Evolutionary conservation across 2,888 invertebrate species (phyloP).

Genomic region (Tiliacea aurago): DNA sequence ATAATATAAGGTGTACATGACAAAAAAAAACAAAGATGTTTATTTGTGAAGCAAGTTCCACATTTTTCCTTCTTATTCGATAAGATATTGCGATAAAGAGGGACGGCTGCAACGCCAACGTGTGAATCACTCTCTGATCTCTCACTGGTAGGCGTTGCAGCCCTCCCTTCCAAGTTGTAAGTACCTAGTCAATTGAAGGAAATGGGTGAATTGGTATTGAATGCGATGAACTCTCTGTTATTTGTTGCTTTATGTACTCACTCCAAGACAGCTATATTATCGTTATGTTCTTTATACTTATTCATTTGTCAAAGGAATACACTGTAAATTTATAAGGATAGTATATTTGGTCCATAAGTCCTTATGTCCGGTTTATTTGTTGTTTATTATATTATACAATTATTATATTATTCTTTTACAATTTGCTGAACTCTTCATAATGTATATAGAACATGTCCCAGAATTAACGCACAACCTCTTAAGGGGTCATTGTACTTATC

Average conservation of each 20-base stretch:
- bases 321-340: background rate
- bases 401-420: background rate
- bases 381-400: background rate
- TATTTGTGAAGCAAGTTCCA: background rate
- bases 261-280: background rate
- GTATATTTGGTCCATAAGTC: too few species aligned
- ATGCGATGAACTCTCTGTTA: slow-evolving; percentile 21
- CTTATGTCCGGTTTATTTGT: background rate
- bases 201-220: slow-evolving; percentile 45
- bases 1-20: too few species aligned
- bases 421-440: background rate
- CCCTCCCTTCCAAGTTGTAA: slow-evolving; percentile 2
- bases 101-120: too few species aligned
- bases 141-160: background rate
- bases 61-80: background rate
- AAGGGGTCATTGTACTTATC: too few species aligned
- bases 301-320: background rate
- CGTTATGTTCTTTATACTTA: background rate
- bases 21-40: too few species aligned
- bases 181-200: slow-evolving; percentile 41
- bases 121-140: too few species aligned
- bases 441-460: too few species aligned
- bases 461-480: too few species aligned
- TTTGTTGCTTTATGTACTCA: slow-evolving; percentile 8
- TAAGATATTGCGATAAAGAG: background rate